phyloP scores from a whole-genome alignment of 1,140 invertebrate genomes.

The Meloidogyne hapla region DNA sequence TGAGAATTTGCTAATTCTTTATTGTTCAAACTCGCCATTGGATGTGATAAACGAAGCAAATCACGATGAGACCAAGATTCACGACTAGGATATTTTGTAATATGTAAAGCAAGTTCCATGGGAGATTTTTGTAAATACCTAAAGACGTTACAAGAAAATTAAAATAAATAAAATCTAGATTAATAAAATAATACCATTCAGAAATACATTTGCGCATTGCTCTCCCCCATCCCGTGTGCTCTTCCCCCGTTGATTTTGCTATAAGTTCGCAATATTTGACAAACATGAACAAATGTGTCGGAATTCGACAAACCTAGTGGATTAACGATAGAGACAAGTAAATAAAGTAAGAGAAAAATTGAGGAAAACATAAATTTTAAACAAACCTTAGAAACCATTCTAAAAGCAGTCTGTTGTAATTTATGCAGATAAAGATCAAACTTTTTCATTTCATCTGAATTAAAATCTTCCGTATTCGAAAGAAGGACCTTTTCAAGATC shows the following conservation, averaged over 20 bases:
- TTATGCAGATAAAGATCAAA: constrained; percentile 41
- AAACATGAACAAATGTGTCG: constrained; percentile 66
- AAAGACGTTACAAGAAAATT: not conserved
- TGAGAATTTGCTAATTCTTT: constrained; percentile 15
- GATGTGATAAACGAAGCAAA: constrained; percentile 72
- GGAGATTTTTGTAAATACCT: constrained; percentile 71
- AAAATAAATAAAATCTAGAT: not conserved
- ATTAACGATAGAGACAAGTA: not conserved
- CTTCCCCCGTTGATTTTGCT: constrained; percentile 26
- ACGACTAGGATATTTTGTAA: constrained; percentile 70
- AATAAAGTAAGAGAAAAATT: constrained; percentile 3
- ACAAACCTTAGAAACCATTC: constrained; percentile 23
- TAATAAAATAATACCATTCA: constrained; percentile 38
- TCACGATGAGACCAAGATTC: constrained; percentile 74
- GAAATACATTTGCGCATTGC: constrained; percentile 44
- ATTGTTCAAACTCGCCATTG: constrained; percentile 43
- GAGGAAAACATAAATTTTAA: constrained; percentile 6
- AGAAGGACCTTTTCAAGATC: constrained; percentile 14
- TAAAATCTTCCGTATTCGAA: constrained; percentile 16
- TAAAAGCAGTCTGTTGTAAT: constrained; percentile 42
- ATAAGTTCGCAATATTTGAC: constrained; percentile 59
- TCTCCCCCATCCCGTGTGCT: constrained; percentile 57
- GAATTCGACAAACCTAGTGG: constrained; percentile 64
- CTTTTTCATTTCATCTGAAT: not conserved
- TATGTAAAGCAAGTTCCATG: constrained; percentile 69